phyloP scores from a whole-genome alignment of 1,140 invertebrate genomes.

The Dryas iulia region DNA sequence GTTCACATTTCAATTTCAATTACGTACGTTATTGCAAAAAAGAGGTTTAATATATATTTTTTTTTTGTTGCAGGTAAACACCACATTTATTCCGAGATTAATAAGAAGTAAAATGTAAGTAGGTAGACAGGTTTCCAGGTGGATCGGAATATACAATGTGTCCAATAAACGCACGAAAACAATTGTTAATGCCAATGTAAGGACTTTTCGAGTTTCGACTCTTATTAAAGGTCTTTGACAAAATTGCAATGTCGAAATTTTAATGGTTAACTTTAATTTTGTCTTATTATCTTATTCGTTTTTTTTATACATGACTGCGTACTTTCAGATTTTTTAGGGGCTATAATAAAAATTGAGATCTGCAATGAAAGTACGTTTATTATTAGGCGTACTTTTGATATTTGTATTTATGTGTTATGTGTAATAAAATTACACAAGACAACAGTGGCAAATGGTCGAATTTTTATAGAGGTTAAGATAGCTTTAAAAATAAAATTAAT shows the following conservation, averaged over 20 bases:
- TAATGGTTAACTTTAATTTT: conserved; percentile 3
- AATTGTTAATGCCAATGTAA: conserved; percentile 5
- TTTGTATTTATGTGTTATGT: too few relatives aligned
- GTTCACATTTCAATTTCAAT: background rate
- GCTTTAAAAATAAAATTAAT: too few relatives aligned
- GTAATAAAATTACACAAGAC: too few relatives aligned
- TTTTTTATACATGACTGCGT: background rate
- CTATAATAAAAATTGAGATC: background rate
- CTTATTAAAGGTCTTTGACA: conserved; percentile 4
- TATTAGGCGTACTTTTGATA: too few relatives aligned
- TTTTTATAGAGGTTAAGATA: too few relatives aligned
- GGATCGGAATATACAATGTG: background rate
- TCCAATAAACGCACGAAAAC: conserved; percentile 3
- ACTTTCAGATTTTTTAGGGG: background rate
- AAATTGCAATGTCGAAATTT: conserved; percentile 1
- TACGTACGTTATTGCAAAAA: background rate
- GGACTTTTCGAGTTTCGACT: background rate
- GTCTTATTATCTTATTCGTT: background rate
- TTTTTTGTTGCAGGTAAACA: conserved; percentile 37
- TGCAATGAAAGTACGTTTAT: too few relatives aligned
- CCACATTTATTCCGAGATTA: conserved; percentile 21
- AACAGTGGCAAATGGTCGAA: too few relatives aligned
- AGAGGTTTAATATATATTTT: background rate
- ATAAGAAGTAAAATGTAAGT: conserved; percentile 26
- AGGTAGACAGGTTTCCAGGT: conserved; percentile 32